phyloP scores from a whole-genome alignment of 1,140 invertebrate species.

The Aphelenchoides fujianensis region DNA sequence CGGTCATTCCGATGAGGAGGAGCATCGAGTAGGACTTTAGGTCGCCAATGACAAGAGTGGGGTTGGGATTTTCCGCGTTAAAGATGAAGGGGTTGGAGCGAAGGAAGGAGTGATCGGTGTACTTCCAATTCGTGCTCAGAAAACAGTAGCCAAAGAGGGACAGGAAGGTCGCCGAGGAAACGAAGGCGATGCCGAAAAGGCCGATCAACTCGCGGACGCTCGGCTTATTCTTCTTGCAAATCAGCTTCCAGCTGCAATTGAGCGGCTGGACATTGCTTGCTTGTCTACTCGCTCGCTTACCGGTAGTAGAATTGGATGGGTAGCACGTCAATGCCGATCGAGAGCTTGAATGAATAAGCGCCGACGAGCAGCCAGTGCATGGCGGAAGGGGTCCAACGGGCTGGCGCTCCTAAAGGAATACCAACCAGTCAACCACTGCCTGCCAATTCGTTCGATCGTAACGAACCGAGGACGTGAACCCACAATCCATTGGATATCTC shows the following conservation, averaged over 20 bases:
- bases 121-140: not conserved
- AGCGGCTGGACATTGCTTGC: no score
- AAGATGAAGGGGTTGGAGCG: not conserved
- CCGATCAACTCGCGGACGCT: not conserved
- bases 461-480: no score
- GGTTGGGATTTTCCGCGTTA: not conserved
- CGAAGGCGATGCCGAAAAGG: not conserved
- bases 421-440: not conserved
- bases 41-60: not conserved
- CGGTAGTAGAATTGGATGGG: constrained; percentile 1
- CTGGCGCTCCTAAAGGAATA: constrained; percentile 1
- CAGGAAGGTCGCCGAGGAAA: not conserved
- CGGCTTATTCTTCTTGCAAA: no score
- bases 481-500: not conserved
- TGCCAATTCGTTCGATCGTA: no score
- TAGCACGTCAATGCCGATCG: not conserved
- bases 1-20: not conserved
- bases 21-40: not conserved
- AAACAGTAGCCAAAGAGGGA: constrained; percentile 3
- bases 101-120: not conserved
- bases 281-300: no score
- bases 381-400: not conserved
- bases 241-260: no score
- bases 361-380: not conserved
- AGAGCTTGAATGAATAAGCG: not conserved